Evolutionary conservation across 2,797 vertebrate species (phyloP).

Genomic region (Limosa lapponica): DNA sequence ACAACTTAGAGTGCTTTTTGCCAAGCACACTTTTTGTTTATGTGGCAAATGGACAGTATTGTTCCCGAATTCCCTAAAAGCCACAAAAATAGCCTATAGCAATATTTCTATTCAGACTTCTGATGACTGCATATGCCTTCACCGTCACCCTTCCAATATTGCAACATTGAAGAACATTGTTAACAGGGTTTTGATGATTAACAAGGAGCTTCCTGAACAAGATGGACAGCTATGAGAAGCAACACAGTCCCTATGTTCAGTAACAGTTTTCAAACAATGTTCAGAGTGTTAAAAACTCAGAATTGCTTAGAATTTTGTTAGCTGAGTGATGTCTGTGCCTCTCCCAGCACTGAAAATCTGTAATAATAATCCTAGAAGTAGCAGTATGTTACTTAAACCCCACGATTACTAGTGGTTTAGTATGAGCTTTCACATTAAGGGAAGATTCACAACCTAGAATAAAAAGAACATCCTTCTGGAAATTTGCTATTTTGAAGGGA

Average conservation of each 20-base stretch:
- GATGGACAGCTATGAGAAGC: neutral
- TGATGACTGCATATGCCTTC: neutral
- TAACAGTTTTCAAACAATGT: neutral
- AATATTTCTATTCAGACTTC: neutral
- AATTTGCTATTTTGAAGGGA: neutral
- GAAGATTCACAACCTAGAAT: neutral
- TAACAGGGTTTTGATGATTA: neutral
- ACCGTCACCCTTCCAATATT: neutral
- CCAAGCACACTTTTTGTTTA: neutral
- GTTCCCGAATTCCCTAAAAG: neutral
- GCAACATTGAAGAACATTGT: neutral
- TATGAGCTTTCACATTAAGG: neutral
- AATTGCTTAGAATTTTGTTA: neutral
- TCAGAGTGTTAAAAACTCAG: neutral
- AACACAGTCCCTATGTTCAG: neutral
- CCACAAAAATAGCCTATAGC: neutral
- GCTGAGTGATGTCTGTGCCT: neutral
- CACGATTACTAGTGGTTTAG: neutral
- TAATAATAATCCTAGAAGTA: neutral
- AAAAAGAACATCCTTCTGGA: neutral
- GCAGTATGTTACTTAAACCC: neutral
- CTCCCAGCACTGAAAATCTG: neutral
- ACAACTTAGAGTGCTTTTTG: neutral
- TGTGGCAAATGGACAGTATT: neutral
- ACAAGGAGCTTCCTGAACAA: neutral